Conservation (phyloP, 2,797 vertebrate genomes). For the Acanthiza pusilla region DNA sequence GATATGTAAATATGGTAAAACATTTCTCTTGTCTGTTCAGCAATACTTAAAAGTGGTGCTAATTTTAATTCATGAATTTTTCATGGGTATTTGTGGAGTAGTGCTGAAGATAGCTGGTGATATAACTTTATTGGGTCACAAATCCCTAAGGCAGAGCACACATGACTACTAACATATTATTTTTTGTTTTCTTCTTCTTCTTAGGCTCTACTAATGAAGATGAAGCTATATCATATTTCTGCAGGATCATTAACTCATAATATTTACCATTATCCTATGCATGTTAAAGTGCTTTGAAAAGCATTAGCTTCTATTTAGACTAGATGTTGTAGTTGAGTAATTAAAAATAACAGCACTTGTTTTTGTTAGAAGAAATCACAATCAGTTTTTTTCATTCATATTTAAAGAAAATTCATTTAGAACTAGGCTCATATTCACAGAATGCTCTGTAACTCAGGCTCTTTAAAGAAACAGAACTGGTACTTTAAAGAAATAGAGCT, state of each 20-base stretch:
- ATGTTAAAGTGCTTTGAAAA: background rate
- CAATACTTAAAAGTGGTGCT: slow-evolving; percentile 24
- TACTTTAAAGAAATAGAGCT: background rate
- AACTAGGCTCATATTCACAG: background rate
- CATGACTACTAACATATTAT: background rate
- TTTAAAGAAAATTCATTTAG: background rate
- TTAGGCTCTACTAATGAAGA: background rate
- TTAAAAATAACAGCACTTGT: background rate
- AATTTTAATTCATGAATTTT: slow-evolving; percentile 42
- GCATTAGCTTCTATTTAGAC: background rate
- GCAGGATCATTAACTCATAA: background rate
- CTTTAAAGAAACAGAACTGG: background rate
- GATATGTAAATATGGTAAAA: slow-evolving; percentile 39
- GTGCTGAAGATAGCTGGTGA: background rate
- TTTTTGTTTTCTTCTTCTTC: background rate
- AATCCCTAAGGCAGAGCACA: background rate
- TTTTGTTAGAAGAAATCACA: background rate
- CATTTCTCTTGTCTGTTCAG: background rate
- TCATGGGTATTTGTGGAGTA: background rate
- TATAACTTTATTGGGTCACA: background rate
- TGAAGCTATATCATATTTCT: background rate
- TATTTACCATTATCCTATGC: background rate
- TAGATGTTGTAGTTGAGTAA: background rate
- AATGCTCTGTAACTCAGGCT: background rate
- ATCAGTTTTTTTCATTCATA: background rate